Evolutionary conservation across 2,797 vertebrate genomes (phyloP).

Genomic region (Brachymystax lenok): DNA sequence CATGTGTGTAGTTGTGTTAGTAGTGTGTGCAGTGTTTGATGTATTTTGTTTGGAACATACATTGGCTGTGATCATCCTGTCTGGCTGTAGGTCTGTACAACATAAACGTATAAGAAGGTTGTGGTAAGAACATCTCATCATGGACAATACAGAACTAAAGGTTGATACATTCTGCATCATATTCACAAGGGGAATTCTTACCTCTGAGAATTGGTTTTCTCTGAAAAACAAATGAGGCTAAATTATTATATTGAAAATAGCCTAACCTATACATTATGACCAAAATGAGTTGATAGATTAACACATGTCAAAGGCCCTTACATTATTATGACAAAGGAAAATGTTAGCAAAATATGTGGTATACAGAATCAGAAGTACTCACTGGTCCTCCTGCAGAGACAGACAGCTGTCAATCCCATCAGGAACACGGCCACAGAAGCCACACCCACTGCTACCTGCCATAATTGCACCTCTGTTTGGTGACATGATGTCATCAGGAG

Average conservation of each 20-base stretch:
- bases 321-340: neutral
- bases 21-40: neutral
- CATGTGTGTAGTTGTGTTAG: neutral
- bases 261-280: neutral
- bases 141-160: neutral
- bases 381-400: constrained; percentile 13
- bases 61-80: neutral
- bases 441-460: neutral
- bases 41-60: neutral
- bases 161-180: neutral
- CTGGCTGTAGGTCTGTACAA: neutral
- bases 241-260: neutral
- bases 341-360: neutral
- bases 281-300: neutral
- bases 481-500: neutral
- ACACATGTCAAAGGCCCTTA: neutral
- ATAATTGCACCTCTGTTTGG: constrained; percentile 8
- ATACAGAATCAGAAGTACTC: neutral
- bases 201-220: neutral
- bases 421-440: constrained; percentile 20
- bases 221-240: constrained; percentile 7
- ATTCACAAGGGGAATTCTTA: neutral
- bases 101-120: neutral
- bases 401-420: neutral
- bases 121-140: neutral